Evolutionary conservation across 2,113 vertebrate species (phyloP), one percentile per base, ranked within the genome.

Genomic region (Maccullochella peelii): DNA sequence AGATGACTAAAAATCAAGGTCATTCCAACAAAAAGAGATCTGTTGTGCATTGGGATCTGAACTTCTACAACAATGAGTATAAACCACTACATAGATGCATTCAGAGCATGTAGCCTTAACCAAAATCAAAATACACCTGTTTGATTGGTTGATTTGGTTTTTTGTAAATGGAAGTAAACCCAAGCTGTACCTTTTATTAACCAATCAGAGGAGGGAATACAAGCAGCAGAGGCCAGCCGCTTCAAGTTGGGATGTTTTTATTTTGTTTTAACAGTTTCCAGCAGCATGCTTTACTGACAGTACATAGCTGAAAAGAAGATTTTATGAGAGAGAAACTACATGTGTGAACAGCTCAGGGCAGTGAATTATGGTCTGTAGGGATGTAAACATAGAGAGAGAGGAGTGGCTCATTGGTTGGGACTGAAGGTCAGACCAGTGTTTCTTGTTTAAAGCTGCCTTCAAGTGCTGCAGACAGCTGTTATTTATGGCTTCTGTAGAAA

Each of bases 401-500:
- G 61, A 47, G 80, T n/a, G 73, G 55, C 49, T 73, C 3, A 4
- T 52, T 65, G 68, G 62, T 59, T 21, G 30, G 18, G 73, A 40
- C 25, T 81, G 80, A 87, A 86, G 76, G 83, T 81, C 71, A 82
- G 66, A 21, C 47, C 66, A 14, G 75, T 42, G 84, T 71, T 88
- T 71, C 82, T 89, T 1, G 15, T 54, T 76, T 44, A 47, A 72
- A 47, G 66, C 62, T 77, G 78, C 77, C 59, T 83, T 80, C 83
- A 80, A 52, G 72, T 68, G 72, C 73, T 21, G 36, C 79, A 62
- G 72, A 61, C 61, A 74, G 67, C 33, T 11, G 30, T 73, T 70
- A 70, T 69, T 85, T 79, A 76, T 20, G 15, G 12, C 3, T 36
- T 30, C 52, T 38, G 5, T 20, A 8, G n/a, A 40, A 74, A 61